Base-by-base conservation (phyloP, 2,113 vertebrate genomes). In the Mionectes macconnelli region DNA sequence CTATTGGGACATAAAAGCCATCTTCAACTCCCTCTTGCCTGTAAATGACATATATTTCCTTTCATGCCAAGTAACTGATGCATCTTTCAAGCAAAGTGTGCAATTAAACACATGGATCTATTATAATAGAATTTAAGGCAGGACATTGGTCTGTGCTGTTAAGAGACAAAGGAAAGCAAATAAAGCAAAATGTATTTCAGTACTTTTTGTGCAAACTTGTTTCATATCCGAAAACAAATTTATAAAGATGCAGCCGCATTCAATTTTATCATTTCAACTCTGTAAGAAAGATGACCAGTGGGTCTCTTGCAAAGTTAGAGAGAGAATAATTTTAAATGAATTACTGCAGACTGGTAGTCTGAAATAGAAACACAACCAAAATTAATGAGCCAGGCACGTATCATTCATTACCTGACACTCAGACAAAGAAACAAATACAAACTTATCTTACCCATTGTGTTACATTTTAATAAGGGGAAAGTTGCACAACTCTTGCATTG, bases 11-110 rank as follows among this genome's bases (percentile, higher is more conserved):
- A 95, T 99, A 99, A 21, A 94, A 40, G 24, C 99, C 98, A 33
- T 10, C 35, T 70, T 94, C 91, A 79, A 99, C 98, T 16, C 98
- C 98, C 94, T 99, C 99, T 97, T 99, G 99, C 62, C 99, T 99
- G 96, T 67, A 97, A 98, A n/a, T 64, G 77, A 81, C 40, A 97
- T 15, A 47, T 4, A 94, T 44, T 44, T 78, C 70, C 59, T 96
- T 91, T 93, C 44, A 89, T 17, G 40, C 40, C 59, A 81, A 60
- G 28, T 57, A 52, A 79, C 30, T 1, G 2, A 56, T 18, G 15
- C 37, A 77, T 50, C 56, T 90, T 84, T 94, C 87, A 83, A 94
- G 79, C 56, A 68, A 60, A 45, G 10, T 12, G 14, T 60, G n/a
- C 56, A 77, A 64, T 63, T 52, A 73, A 88, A 81, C 27, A 27